A percentile compares a stretch with the other conserved stretches of the same genome.
Conservation (phyloP, 2,888 invertebrate species). For the Liopterus haemorrhoidalis region DNA sequence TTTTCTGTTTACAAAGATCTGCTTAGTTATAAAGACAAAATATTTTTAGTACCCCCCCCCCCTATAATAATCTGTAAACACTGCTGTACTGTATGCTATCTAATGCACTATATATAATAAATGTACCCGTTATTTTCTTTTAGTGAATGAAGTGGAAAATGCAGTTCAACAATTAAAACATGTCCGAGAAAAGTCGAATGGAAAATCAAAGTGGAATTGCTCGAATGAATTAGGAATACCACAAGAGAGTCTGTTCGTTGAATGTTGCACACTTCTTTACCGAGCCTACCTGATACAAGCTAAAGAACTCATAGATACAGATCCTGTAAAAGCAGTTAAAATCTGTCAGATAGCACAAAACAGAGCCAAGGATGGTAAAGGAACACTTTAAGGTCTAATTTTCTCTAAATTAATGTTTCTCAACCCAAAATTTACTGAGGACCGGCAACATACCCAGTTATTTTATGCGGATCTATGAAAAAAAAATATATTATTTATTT, state of each 20-base stretch:
- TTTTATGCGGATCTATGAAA: too few relatives aligned
- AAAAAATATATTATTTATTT: too few relatives aligned
- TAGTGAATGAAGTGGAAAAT: constrained; percentile 34
- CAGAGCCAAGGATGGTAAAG: constrained; percentile 49
- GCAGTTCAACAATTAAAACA: constrained; percentile 35
- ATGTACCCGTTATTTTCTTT: too few relatives aligned
- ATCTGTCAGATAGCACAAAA: constrained; percentile 50
- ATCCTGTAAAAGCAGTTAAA: constrained; percentile 47
- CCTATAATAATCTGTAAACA: too few relatives aligned
- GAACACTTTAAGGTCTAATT: neutral
- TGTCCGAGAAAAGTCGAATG: constrained; percentile 34
- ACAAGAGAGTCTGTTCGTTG: constrained; percentile 45
- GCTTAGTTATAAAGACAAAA: too few relatives aligned
- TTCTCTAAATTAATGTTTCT: constrained; percentile 9
- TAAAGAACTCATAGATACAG: constrained; percentile 39
- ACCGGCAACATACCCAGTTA: too few relatives aligned
- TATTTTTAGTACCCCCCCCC: too few relatives aligned
- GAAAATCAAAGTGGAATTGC: too few relatives aligned
- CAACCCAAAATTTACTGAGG: too few relatives aligned
- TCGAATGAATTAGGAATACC: constrained; percentile 38
- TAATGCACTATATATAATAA: too few relatives aligned
- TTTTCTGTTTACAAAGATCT: too few relatives aligned
- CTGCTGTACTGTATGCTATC: too few relatives aligned
- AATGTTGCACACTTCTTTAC: constrained; percentile 47
- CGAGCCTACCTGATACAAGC: constrained; percentile 46